A percentile compares a stretch with the other conserved stretches of the same genome.
Evolutionary conservation across 2,113 vertebrate species (phyloP).

Genomic region (Xenopus borealis): DNA sequence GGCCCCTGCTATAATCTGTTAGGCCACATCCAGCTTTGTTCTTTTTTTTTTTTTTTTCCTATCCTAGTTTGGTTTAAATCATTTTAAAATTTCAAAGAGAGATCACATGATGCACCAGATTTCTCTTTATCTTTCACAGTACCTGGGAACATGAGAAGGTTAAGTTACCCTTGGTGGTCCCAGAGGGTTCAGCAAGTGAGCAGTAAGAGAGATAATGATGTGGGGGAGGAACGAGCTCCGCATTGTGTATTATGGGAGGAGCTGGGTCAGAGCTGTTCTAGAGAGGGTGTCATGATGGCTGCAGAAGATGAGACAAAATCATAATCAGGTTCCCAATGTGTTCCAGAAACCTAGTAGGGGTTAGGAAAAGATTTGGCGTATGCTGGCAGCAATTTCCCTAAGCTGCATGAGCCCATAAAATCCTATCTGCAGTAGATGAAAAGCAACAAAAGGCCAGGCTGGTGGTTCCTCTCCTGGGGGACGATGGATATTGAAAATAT

Average conservation of each 20-base stretch:
- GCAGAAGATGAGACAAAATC: background rate
- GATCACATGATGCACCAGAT: background rate
- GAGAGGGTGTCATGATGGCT: background rate
- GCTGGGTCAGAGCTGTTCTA: background rate
- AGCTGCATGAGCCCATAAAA: slow-evolving; percentile 78
- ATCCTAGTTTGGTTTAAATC: too few species aligned
- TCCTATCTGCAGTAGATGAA: slow-evolving; percentile 81
- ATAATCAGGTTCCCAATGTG: slow-evolving; percentile 78
- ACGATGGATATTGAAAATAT: slow-evolving; percentile 75
- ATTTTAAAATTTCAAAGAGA: too few species aligned
- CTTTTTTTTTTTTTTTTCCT: too few species aligned
- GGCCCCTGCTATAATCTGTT: too few species aligned
- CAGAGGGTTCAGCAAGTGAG: background rate
- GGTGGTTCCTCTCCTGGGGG: slow-evolving; percentile 71
- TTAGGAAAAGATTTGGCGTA: slow-evolving; percentile 78
- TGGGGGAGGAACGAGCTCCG: too few species aligned
- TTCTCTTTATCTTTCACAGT: background rate
- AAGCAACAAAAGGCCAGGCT: slow-evolving; percentile 61
- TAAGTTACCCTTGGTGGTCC: background rate
- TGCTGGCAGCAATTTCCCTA: slow-evolving; percentile 86
- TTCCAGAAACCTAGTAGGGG: slow-evolving; percentile 62
- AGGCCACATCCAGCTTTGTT: too few species aligned
- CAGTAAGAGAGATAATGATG: slow-evolving; percentile 3
- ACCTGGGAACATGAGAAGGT: background rate
- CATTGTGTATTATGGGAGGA: background rate